These are phyloP conservation scores for Hippolais icterina DNA, from an alignment of 2,113 vertebrate species.

Conservation along the genomic window DNA sequence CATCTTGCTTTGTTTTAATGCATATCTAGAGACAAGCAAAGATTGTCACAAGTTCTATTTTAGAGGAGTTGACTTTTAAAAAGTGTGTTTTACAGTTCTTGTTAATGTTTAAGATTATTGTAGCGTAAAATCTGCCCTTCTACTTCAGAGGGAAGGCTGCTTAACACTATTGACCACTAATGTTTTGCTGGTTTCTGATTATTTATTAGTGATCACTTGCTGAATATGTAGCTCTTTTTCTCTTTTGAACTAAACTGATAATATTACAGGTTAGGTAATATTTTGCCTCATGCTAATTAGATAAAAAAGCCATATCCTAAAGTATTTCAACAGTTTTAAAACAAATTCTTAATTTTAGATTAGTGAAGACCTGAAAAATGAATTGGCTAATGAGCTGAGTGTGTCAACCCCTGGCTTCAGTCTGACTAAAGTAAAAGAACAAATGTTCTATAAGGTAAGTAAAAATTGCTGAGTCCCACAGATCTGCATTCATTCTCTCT, in stretches of 20 bases:
- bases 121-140: not conserved
- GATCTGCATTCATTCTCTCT: not conserved
- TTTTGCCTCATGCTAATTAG: not conserved
- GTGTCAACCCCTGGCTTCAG: slow-evolving; percentile 75
- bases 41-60: not conserved
- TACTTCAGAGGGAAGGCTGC: not conserved
- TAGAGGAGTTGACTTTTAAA: not conserved
- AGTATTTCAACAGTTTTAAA: not conserved
- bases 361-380: slow-evolving; percentile 74
- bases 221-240: not conserved
- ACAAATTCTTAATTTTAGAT: slow-evolving; percentile 72
- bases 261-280: not conserved
- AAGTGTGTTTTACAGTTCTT: not conserved
- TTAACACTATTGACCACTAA: not conserved
- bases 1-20: not conserved
- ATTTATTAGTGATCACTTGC: not conserved
- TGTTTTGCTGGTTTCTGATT: not conserved
- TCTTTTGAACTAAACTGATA: not conserved
- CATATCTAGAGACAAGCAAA: not conserved
- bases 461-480: not conserved
- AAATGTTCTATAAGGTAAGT: slow-evolving; percentile 88
- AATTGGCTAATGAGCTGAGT: slow-evolving; percentile 72
- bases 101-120: not conserved
- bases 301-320: not conserved
- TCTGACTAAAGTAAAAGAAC: slow-evolving; percentile 53